These are phyloP conservation scores for Perca flavescens DNA, from an alignment of 2,113 vertebrate genomes.

Conservation along the genomic window DNA sequence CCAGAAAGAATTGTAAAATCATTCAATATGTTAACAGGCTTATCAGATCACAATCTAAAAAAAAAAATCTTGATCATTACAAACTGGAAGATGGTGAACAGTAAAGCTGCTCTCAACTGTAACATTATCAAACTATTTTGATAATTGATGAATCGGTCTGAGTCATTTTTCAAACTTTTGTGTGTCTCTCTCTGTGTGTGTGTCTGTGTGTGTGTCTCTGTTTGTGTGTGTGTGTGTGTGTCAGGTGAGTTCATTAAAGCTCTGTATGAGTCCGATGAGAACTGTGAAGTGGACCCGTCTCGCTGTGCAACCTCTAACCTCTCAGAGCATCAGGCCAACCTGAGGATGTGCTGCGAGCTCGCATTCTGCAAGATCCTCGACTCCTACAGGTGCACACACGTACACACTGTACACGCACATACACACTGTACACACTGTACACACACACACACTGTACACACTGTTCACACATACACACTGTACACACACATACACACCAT, in stretches of 20 bases:
- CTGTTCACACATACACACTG: background rate
- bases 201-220: background rate
- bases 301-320: conserved; percentile 92
- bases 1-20: too few species aligned
- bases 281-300: conserved; percentile 96
- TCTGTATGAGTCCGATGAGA: conserved; percentile 96
- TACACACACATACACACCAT: background rate
- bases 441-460: background rate
- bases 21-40: too few species aligned
- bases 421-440: background rate
- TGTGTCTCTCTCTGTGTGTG: too few species aligned
- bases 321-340: conserved; percentile 94
- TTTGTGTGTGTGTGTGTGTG: conserved; percentile 1
- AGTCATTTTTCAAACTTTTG: too few species aligned
- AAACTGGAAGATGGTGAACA: too few species aligned
- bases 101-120: too few species aligned
- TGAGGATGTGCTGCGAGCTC: conserved; percentile 98
- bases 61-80: too few species aligned
- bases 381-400: conserved; percentile 90
- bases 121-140: too few species aligned
- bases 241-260: conserved; percentile 99
- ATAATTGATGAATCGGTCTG: too few species aligned
- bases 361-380: conserved; percentile 99
- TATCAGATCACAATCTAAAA: too few species aligned
- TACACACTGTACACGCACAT: background rate